These are phyloP conservation scores for Drosophila mettleri DNA, from an alignment of 2,888 invertebrate genomes.

Conservation along the genomic window DNA sequence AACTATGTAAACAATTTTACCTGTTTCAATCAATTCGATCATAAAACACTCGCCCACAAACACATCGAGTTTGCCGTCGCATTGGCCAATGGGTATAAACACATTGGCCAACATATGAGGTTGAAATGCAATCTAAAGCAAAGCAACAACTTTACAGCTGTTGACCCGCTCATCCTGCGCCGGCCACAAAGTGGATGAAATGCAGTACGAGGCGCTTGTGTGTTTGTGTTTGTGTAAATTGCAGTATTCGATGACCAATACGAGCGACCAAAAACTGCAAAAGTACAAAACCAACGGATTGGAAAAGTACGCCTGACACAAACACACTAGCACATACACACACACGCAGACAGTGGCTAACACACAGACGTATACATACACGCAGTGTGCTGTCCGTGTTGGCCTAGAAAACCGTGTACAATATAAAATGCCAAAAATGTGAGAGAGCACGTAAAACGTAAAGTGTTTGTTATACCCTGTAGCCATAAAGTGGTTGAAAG, in stretches of 20 bases:
- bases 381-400: conserved; percentile 62
- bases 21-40: conserved; percentile 26
- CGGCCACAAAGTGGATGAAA: conserved; percentile 89
- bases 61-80: conserved; percentile 5
- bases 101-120: conserved; percentile 91
- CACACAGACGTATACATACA: conserved; percentile 85
- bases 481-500: conserved; percentile 2
- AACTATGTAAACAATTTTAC: conserved; percentile 17
- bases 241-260: conserved; percentile 94
- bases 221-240: conserved; percentile 89
- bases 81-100: conserved; percentile 86
- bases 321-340: conserved; percentile 83
- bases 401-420: conserved; percentile 43
- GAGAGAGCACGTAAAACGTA: conserved; percentile 48
- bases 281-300: conserved; percentile 93
- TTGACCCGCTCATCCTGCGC: conserved; percentile 84
- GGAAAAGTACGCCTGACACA: conserved; percentile 90
- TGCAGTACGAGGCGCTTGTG: conserved; percentile 89
- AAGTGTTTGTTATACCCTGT: conserved; percentile 38
- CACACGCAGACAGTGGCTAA: conserved; percentile 78
- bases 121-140: conserved; percentile 87
- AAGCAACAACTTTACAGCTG: conserved; percentile 46
- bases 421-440: conserved; percentile 56
- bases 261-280: conserved; percentile 91
- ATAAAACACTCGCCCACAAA: conserved; percentile 16